A percentile compares a stretch with the other conserved stretches of the same genome.
These are phyloP conservation scores for Monoplex corrugatus DNA, from an alignment of 2,888 invertebrate species.

Conservation along the genomic window DNA sequence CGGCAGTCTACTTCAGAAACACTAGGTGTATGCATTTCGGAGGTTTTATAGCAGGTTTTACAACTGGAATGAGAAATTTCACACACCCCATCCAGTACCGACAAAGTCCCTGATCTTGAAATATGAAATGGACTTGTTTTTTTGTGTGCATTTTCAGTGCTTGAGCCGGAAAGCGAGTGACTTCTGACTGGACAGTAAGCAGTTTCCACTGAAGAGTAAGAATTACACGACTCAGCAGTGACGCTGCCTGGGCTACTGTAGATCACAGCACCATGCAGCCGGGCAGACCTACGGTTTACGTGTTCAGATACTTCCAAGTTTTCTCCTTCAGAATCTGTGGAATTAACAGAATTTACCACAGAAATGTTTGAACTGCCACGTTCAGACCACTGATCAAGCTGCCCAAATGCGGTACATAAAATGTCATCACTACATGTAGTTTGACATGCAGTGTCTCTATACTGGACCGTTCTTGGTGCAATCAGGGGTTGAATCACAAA, in stretches of 20 bases:
- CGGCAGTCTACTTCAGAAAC: not conserved
- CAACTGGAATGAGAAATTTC: slow-evolving; percentile 33
- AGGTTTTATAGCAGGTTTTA: not conserved
- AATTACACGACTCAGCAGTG: not conserved
- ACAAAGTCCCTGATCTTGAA: not conserved
- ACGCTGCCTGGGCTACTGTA: not conserved
- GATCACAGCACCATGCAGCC: not conserved
- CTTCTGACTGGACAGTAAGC: not conserved
- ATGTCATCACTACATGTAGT: not conserved
- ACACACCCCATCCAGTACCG: not conserved
- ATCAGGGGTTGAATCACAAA: not conserved
- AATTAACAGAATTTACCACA: not conserved
- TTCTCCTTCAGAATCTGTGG: not conserved
- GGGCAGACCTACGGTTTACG: not conserved
- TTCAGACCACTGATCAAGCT: not conserved
- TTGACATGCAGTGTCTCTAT: slow-evolving; percentile 8
- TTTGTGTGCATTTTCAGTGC: not conserved
- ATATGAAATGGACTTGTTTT: not conserved
- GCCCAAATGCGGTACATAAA: not conserved
- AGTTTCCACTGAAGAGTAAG: not conserved
- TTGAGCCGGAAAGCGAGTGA: not conserved
- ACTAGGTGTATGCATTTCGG: not conserved
- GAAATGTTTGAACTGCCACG: slow-evolving; percentile 14
- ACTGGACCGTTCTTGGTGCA: not conserved
- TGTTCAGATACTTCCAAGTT: not conserved